These are phyloP conservation scores for Platynereis dumerilii DNA, from an alignment of 2,888 invertebrate species.

Conservation along the genomic window DNA sequence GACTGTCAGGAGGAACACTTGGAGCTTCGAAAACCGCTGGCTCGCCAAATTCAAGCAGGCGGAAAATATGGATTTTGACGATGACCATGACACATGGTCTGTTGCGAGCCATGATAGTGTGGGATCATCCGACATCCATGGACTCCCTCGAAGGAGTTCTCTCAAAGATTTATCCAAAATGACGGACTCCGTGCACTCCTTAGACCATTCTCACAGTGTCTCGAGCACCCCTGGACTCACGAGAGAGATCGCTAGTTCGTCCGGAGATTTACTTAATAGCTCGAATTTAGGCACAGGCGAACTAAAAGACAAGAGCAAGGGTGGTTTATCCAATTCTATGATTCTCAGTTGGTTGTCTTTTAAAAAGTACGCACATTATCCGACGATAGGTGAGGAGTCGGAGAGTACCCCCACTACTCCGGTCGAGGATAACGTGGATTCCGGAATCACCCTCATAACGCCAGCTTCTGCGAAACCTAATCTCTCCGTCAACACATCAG, in stretches of 20 bases:
- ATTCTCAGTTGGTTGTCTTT: conserved; percentile 8
- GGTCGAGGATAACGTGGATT: no score
- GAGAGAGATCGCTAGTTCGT: neutral
- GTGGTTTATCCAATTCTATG: conserved; percentile 4
- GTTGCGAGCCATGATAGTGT: neutral
- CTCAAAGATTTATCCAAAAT: conserved; percentile 5
- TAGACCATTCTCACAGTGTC: neutral
- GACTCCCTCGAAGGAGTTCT: neutral
- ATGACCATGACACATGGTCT: conserved; percentile 1
- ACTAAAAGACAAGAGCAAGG: neutral
- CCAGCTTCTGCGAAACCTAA: no score
- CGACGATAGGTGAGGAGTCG: neutral
- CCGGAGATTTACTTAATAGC: neutral
- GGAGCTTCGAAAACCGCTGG: no score
- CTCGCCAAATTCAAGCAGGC: neutral
- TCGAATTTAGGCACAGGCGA: neutral
- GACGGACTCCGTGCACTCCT: neutral
- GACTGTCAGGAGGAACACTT: no score
- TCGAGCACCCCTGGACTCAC: neutral
- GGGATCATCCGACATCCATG: neutral
- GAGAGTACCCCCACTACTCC: neutral
- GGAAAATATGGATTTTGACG: conserved; percentile 4
- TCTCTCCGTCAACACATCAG: no score
- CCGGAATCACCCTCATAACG: no score
- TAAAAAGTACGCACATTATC: neutral